Percentiles rank a stretch among this genome's conserved stretches.
These are phyloP conservation scores for Lonchura striata DNA, from an alignment of 2,113 vertebrate genomes.

Conservation along the genomic window DNA sequence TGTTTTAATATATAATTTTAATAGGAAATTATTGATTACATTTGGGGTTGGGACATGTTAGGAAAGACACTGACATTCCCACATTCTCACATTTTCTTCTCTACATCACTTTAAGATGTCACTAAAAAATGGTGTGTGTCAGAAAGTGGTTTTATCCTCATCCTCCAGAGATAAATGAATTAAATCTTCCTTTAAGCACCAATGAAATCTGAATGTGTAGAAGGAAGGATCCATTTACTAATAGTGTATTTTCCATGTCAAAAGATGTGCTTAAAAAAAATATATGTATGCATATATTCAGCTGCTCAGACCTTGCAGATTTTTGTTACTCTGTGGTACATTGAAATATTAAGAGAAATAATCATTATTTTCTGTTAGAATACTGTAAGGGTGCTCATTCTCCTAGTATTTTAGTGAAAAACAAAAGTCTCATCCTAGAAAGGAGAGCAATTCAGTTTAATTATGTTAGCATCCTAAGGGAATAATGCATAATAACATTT, in stretches of 20 bases:
- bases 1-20: background rate
- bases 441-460: conserved; percentile 24
- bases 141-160: conserved; percentile 46
- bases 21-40: background rate
- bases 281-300: background rate
- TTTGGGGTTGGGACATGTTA: background rate
- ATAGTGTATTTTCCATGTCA: conserved; percentile 49
- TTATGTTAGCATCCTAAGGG: background rate
- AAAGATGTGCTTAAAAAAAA: conserved; percentile 39
- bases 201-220: conserved; percentile 37
- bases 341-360: conserved; percentile 50
- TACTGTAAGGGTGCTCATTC: background rate
- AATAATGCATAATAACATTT: background rate
- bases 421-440: background rate
- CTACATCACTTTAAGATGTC: background rate
- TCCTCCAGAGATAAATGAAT: conserved; percentile 37
- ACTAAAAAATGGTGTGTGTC: background rate
- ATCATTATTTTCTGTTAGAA: conserved; percentile 10
- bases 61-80: background rate
- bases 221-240: conserved; percentile 38
- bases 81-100: background rate
- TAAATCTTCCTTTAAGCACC: conserved; percentile 50
- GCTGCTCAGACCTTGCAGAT: conserved; percentile 33
- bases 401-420: conserved; percentile 26
- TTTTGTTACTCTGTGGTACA: conserved; percentile 29